Evolutionary conservation across 1,140 invertebrate genomes (phyloP), one percentile per base, ranked within the genome.

Genomic region (Apis laboriosa): DNA sequence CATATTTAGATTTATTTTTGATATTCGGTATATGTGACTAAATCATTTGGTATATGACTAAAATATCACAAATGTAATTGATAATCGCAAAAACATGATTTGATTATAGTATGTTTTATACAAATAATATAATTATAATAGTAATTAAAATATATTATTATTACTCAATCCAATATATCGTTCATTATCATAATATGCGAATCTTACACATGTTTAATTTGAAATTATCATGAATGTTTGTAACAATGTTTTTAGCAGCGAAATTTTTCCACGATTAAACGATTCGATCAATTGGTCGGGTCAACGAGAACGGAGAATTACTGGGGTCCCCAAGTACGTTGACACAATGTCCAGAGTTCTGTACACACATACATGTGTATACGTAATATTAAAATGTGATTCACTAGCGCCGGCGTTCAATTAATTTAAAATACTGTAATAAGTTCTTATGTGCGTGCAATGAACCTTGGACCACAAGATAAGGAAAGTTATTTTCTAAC

Each of bases 181-280:
- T 43, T 43, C 34, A 43, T 43, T 43, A 43, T 43, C 34, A 43
- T 43, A 43, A 43, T 43, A 43, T 7, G 5, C 0, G 5, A 43
- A 43, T 43, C 34, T 7, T 43, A 43, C 0, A 43, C 63, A 9
- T 8, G 15, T 66, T 34, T 24, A 12, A 49, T n/a, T 49, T n/a
- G 49, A 43, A 77, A 43, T 53, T 56, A 66, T 67, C 63, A 15
- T 13, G 28, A 66, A 77, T 53, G 43, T 56, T 43, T 58, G 66
- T 66, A 58, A 64, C 60, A 53, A 76, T 51, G 73, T 60, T 68
- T 77, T 68, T 67, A 76, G 66, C 51, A 5, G 49, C 17, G 28
- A 81, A 89, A 89, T 49, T 82, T 88, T 89, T 89, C 88, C 85
- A 82, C 82, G 79, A 71, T 53, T 51, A 85, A 88, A 87, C 60